A percentile compares a stretch with the other conserved stretches of the same genome.
Conservation (phyloP, 1,140 invertebrate genomes). For the Lepidurus apus region DNA sequence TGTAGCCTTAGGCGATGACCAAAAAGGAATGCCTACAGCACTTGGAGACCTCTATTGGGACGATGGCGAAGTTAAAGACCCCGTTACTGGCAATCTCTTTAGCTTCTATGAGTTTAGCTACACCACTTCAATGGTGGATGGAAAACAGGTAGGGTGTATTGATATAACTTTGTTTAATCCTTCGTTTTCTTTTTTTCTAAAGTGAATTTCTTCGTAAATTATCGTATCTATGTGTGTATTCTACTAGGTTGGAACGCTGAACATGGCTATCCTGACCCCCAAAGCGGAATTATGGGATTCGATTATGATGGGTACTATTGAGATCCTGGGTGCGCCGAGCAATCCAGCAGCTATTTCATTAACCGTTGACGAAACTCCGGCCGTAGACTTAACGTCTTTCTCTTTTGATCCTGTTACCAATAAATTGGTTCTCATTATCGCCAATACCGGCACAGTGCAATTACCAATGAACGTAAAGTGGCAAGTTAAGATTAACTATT, state of each 20-base stretch:
- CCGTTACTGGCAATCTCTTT: constrained; percentile 20
- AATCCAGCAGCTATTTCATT: constrained; percentile 12
- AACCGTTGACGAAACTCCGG: background rate
- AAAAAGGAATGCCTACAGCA: background rate
- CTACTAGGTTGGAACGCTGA: constrained; percentile 22
- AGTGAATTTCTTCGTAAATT: background rate
- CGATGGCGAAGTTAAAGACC: constrained; percentile 28
- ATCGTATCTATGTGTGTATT: background rate
- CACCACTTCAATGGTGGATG: background rate
- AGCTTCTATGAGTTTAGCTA: constrained; percentile 23
- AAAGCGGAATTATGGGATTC: background rate
- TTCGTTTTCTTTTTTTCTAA: background rate
- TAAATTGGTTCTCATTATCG: background rate
- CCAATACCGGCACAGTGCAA: background rate
- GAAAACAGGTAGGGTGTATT: background rate
- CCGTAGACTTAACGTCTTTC: background rate
- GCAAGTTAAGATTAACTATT: background rate
- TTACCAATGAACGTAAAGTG: background rate
- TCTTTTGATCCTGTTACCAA: background rate
- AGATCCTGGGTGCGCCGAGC: constrained; percentile 25
- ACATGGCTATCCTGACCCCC: constrained; percentile 20
- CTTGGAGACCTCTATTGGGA: constrained; percentile 31
- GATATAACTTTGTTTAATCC: background rate
- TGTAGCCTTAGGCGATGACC: constrained; percentile 20
- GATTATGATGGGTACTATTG: constrained; percentile 25